Evolutionary conservation across 1,140 invertebrate genomes (phyloP).

Genomic region (Periplaneta americana): DNA sequence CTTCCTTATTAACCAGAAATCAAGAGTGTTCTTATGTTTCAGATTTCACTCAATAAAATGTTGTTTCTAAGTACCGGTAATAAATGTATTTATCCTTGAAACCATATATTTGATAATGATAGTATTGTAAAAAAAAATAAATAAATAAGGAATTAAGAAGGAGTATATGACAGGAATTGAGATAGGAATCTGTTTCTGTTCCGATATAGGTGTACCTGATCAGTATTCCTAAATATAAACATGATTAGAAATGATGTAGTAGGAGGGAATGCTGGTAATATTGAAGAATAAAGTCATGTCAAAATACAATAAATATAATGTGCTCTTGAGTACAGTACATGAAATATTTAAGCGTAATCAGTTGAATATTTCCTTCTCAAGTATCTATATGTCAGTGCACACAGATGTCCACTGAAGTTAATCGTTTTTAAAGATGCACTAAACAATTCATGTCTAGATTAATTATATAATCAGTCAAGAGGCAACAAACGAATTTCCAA

Average conservation of each 20-base stretch:
- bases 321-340: slow-evolving; percentile 1
- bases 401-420: background rate
- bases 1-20: too few species aligned
- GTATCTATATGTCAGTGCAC: background rate
- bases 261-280: background rate
- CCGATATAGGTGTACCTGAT: background rate
- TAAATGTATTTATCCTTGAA: too few species aligned
- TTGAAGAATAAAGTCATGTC: background rate
- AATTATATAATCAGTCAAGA: background rate
- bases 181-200: background rate
- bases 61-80: too few species aligned
- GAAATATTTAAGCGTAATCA: slow-evolving; percentile 6
- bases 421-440: background rate
- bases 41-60: too few species aligned
- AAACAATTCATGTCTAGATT: background rate
- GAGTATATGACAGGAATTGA: too few species aligned
- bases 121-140: too few species aligned
- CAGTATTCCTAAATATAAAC: background rate
- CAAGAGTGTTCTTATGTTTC: too few species aligned
- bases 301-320: slow-evolving; percentile 14
- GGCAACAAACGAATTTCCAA: background rate
- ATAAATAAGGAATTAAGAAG: too few species aligned
- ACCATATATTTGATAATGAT: too few species aligned
- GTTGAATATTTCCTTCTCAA: background rate
- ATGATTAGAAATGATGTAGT: background rate